Evolutionary conservation across 2,888 invertebrate genomes (phyloP), one percentile per base, ranked within the genome.

Genomic region (Hylaea fasciaria): DNA sequence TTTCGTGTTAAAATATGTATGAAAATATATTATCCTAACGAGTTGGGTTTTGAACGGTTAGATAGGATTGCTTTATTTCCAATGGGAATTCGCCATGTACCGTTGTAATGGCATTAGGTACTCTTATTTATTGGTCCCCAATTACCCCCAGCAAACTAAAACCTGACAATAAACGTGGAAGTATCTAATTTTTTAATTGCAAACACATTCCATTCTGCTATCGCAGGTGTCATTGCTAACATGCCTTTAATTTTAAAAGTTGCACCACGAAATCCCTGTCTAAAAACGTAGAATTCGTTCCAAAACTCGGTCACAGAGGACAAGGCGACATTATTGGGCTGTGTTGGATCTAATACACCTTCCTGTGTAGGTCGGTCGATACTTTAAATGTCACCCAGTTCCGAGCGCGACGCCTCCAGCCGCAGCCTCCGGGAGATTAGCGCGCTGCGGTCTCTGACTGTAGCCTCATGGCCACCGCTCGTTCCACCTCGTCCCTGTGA

Each of bases 351-450:
- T 77, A 76, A 80, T 76, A 75, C 47, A 50, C 77, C 50, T 58
- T 55, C 64, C 61, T 47, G 48, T 47, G 48, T 59, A 64, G 72
- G 73, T 73, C 78, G 80, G 69, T 83, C 81, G 82, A 86, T 86
- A 84, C 78, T 82, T 81, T 77, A 84, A 85, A 83, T 83, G 86
- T 86, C 87, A 83, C 80, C 79, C 74, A 80, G 79, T 83, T 86
- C 82, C 86, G 82, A 79, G 78, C 76, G 74, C 76, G 51, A 43
- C 73, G 72, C 77, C 71, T 65, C 56, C 61, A 22, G 22, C 22
- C 22, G 57, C 49, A 40, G 47, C 56, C 65, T 58, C 57, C 45
- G 39, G 48, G 60, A 43, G 67, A 67, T 69, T 69, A 73, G 65
- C 65, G 62, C 62, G 70, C 65, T 63, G 52, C 62, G 47, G 44